These are phyloP conservation scores for Bombus ignitus DNA, from an alignment of 1,140 invertebrate species.

Conservation along the genomic window DNA sequence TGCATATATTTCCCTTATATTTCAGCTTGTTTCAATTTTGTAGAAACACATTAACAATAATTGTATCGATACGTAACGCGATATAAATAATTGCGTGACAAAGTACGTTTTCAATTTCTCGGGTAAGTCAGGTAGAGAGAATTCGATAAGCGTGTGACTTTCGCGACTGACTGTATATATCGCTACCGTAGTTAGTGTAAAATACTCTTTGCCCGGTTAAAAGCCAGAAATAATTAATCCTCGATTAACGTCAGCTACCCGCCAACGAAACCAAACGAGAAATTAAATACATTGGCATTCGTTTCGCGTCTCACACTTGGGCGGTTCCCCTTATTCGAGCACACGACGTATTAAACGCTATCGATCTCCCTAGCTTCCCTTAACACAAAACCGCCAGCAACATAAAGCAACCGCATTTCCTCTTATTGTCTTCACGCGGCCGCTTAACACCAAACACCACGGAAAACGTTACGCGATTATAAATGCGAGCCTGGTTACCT, in stretches of 20 bases:
- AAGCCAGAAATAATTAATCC: background rate
- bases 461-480: conserved; percentile 8
- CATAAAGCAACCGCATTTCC: background rate
- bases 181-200: too few relatives aligned
- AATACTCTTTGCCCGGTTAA: background rate
- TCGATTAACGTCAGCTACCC: background rate
- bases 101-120: too few relatives aligned
- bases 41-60: too few relatives aligned
- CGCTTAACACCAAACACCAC: background rate
- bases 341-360: conserved; percentile 3
- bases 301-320: background rate
- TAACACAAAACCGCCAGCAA: background rate
- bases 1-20: too few relatives aligned
- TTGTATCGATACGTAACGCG: too few relatives aligned
- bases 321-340: background rate
- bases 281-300: background rate
- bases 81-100: too few relatives aligned
- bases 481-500: background rate
- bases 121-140: too few relatives aligned
- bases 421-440: background rate
- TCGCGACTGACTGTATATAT: too few relatives aligned
- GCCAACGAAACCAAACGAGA: background rate
- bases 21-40: too few relatives aligned
- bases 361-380: background rate
- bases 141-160: too few relatives aligned